These are phyloP conservation scores for Cryptocephalus moraei DNA, from an alignment of 2,888 invertebrate genomes.

Conservation along the genomic window DNA sequence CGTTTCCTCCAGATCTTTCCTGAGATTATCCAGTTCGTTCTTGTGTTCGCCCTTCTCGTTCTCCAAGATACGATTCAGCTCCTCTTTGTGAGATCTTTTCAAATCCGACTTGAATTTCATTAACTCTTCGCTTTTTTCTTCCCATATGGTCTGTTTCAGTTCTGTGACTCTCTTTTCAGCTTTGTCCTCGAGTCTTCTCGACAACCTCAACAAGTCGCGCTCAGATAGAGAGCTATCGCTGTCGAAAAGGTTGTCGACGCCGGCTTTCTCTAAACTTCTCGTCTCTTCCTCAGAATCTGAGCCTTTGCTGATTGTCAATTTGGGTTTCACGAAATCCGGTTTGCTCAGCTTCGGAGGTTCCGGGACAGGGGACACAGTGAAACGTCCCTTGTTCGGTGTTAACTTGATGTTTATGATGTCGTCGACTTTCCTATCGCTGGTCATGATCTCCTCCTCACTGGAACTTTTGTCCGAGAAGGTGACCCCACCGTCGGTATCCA, in stretches of 20 bases:
- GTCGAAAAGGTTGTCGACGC: slow-evolving; percentile 18
- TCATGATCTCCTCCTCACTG: slow-evolving; percentile 25
- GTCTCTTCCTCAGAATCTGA: slow-evolving; percentile 44
- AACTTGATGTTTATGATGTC: slow-evolving; percentile 28
- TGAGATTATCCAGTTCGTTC: slow-evolving; percentile 39
- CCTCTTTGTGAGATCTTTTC: slow-evolving; percentile 35
- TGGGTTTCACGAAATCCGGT: slow-evolving; percentile 51
- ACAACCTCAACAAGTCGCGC: slow-evolving; percentile 15
- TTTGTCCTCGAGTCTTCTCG: slow-evolving; percentile 23
- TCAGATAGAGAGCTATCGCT: slow-evolving; percentile 17
- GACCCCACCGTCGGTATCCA: slow-evolving; percentile 41
- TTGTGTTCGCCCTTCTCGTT: slow-evolving; percentile 31
- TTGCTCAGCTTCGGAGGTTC: slow-evolving; percentile 40
- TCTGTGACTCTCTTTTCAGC: slow-evolving; percentile 44
- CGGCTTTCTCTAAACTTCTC: slow-evolving; percentile 28
- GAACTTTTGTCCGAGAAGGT: slow-evolving; percentile 33
- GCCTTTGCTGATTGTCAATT: slow-evolving; percentile 42
- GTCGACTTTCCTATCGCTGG: slow-evolving; percentile 19
- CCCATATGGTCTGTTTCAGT: slow-evolving; percentile 47
- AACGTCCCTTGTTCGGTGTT: slow-evolving; percentile 23
- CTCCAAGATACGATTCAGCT: slow-evolving; percentile 44
- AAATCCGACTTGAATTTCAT: slow-evolving; percentile 33
- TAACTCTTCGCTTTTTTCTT: slow-evolving; percentile 36
- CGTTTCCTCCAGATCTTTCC: slow-evolving; percentile 42
- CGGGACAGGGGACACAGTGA: slow-evolving; percentile 28